Percentiles rank a stretch among this genome's conserved stretches.
Conservation (phyloP, 2,888 invertebrate species). For the Trilocha varians region DNA sequence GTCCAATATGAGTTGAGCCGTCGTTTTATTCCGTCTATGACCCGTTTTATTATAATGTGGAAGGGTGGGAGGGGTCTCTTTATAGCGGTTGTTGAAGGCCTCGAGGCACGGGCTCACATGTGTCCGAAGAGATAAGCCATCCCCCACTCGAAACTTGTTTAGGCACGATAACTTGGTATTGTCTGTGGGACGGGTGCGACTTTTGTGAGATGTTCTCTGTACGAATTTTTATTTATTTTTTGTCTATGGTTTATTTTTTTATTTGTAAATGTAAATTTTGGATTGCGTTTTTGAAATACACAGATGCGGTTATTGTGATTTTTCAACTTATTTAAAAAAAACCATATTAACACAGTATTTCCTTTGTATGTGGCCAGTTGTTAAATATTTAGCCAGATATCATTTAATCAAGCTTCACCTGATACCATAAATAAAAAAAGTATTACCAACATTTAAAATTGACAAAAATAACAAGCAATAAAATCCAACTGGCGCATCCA, state of each 20-base stretch:
- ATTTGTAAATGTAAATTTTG: too few relatives aligned
- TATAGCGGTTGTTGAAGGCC: constrained; percentile 58
- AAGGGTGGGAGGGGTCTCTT: constrained; percentile 40
- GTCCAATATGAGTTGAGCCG: constrained; percentile 40
- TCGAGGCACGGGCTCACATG: constrained; percentile 62
- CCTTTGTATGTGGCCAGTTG: too few relatives aligned
- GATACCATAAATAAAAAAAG: too few relatives aligned
- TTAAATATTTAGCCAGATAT: too few relatives aligned
- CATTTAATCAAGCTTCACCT: too few relatives aligned
- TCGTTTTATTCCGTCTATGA: constrained; percentile 48
- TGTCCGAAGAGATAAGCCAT: constrained; percentile 67
- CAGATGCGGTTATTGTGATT: too few relatives aligned
- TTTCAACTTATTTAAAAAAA: too few relatives aligned
- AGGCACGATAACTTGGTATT: constrained; percentile 60
- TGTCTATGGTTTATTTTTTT: neutral
- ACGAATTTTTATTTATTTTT: neutral
- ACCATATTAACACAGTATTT: too few relatives aligned
- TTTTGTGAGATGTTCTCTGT: neutral
- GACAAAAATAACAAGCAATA: too few relatives aligned
- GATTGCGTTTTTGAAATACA: too few relatives aligned
- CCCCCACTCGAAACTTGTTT: constrained; percentile 69
- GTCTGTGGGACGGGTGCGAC: constrained; percentile 45
- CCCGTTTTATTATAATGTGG: constrained; percentile 44
- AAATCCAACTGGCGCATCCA: too few relatives aligned
- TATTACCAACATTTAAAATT: too few relatives aligned